Percentiles rank a stretch among this genome's conserved stretches.
phyloP scores from a whole-genome alignment of 2,888 invertebrate genomes.

The Pycnomerus fuliginosus region DNA sequence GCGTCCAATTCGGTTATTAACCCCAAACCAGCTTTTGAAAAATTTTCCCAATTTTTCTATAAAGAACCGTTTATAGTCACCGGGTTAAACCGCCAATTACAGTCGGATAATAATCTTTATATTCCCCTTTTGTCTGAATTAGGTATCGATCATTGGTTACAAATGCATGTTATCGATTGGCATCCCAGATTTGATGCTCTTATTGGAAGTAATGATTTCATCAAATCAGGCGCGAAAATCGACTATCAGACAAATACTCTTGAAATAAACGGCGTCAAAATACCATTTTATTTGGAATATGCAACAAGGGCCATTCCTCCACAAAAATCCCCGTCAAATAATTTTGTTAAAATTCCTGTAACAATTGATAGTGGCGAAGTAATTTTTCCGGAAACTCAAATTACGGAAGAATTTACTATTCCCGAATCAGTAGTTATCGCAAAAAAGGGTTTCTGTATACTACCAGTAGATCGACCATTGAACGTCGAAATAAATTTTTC shows the following conservation, averaged over 20 bases:
- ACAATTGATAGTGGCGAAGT: slow-evolving; percentile 3
- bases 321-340: slow-evolving; percentile 1
- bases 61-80: background rate
- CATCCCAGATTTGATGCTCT: background rate
- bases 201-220: slow-evolving; percentile 1
- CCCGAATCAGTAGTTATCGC: background rate
- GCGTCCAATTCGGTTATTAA: slow-evolving; percentile 15
- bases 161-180: background rate
- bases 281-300: slow-evolving; percentile 6
- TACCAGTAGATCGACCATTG: background rate
- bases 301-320: slow-evolving; percentile 2
- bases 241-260: background rate
- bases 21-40: slow-evolving; percentile 4
- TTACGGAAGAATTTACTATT: background rate
- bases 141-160: background rate
- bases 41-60: slow-evolving; percentile 6
- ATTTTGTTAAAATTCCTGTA: slow-evolving; percentile 4
- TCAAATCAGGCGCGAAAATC: background rate
- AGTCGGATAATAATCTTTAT: background rate
- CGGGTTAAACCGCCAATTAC: background rate
- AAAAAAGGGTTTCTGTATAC: background rate
- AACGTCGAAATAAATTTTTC: background rate
- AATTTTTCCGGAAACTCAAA: slow-evolving; percentile 8
- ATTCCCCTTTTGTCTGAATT: background rate
- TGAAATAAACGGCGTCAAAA: slow-evolving; percentile 4